Percentiles rank a stretch among this genome's conserved stretches.
phyloP scores from a whole-genome alignment of 2,888 invertebrate genomes.

The Molanna angustata region DNA sequence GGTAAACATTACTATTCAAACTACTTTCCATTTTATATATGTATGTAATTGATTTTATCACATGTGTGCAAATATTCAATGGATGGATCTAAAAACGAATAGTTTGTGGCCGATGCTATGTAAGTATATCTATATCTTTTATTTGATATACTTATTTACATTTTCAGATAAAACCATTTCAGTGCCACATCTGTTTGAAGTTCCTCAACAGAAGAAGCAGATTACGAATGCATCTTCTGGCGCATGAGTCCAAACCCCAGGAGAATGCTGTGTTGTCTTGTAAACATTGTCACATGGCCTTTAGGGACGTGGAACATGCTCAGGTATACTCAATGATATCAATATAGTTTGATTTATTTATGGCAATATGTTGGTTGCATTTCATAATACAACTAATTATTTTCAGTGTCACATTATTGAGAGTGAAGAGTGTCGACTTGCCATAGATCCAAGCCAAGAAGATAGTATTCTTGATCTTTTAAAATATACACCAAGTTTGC shows the following conservation, averaged over 20 bases:
- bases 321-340: constrained; percentile 36
- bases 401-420: constrained; percentile 22
- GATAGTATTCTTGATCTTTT: constrained; percentile 9
- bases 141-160: no score
- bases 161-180: constrained; percentile 52
- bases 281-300: constrained; percentile 44
- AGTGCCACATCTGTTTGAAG: constrained; percentile 56
- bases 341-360: no score
- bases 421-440: constrained; percentile 20
- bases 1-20: constrained; percentile 16
- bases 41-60: no score
- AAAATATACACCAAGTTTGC: background rate
- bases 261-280: constrained; percentile 45
- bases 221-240: constrained; percentile 52
- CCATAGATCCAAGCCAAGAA: constrained; percentile 5
- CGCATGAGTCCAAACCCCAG: constrained; percentile 48
- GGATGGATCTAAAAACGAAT: no score
- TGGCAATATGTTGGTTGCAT: no score
- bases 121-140: no score
- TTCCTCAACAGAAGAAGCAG: constrained; percentile 54
- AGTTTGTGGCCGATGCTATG: no score
- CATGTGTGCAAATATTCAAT: no score
- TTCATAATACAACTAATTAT: no score
- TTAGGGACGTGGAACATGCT: constrained; percentile 41
- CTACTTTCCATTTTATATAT: background rate